Percentiles rank a stretch among this genome's conserved stretches.
Evolutionary conservation across 2,113 vertebrate genomes (phyloP).

Genomic region (Phaethornis superciliosus): DNA sequence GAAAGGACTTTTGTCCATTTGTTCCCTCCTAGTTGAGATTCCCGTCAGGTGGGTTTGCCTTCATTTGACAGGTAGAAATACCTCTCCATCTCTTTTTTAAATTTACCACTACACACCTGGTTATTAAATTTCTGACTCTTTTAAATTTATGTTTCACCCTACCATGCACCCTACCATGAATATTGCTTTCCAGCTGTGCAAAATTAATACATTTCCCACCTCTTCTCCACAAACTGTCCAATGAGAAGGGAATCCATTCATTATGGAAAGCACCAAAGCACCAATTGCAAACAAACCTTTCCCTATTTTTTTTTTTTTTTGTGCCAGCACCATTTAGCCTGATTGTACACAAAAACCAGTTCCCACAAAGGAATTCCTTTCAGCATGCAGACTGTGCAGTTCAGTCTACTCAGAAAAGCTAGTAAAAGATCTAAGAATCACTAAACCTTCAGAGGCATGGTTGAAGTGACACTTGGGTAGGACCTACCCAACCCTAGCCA

Average conservation of each 20-base stretch:
- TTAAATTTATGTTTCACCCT: not conserved
- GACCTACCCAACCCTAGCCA: not conserved
- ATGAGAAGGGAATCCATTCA: not conserved
- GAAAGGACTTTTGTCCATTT: not conserved
- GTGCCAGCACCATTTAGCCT: not conserved
- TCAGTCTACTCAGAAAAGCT: not conserved
- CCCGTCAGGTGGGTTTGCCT: not conserved
- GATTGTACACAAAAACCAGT: not conserved
- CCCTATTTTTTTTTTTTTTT: not conserved
- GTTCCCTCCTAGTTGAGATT: not conserved
- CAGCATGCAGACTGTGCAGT: not conserved
- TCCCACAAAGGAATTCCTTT: not conserved
- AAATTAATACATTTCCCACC: not conserved
- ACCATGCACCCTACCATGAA: not conserved
- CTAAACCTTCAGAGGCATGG: not conserved
- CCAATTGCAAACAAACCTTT: not conserved
- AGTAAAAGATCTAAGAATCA: not conserved
- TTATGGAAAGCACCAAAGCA: not conserved
- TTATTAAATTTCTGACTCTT: not conserved
- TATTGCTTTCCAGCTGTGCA: not conserved
- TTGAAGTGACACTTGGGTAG: not conserved
- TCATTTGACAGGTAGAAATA: not conserved
- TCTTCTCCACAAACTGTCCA: not conserved
- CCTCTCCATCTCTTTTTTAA: rapidly evolving
- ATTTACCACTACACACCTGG: not conserved